Conservation (phyloP, 2,888 invertebrate species). For the Himalopsyche kuldschensis region DNA sequence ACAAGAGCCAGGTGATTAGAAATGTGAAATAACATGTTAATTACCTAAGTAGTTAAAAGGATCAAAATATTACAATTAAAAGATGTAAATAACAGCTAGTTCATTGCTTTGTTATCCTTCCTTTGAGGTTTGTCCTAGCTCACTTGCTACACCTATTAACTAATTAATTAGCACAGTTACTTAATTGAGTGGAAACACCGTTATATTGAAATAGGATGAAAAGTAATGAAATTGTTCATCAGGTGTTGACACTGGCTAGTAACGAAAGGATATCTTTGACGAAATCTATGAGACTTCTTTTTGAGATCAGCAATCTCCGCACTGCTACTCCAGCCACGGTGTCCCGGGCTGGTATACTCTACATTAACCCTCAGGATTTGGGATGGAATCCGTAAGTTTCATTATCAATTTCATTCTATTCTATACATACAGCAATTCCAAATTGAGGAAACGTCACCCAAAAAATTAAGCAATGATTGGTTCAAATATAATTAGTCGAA, state of each 20-base stretch:
- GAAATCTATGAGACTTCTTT: slow-evolving; percentile 85
- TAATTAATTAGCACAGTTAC: too few relatives aligned
- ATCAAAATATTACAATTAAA: too few relatives aligned
- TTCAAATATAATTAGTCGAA: too few relatives aligned
- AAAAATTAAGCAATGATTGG: too few relatives aligned
- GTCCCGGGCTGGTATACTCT: slow-evolving; percentile 90
- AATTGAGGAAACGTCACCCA: too few relatives aligned
- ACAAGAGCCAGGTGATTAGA: too few relatives aligned
- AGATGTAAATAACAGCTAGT: too few relatives aligned
- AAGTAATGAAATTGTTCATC: neutral
- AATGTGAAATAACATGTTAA: too few relatives aligned
- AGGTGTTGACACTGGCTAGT: slow-evolving; percentile 87
- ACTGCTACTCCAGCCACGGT: slow-evolving; percentile 96
- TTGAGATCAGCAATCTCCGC: slow-evolving; percentile 87
- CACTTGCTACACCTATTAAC: too few relatives aligned
- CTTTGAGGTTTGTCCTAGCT: neutral
- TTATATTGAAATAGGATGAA: neutral
- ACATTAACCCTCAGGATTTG: slow-evolving; percentile 90
- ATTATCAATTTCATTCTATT: neutral
- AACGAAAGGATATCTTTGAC: slow-evolving; percentile 93
- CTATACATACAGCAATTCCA: neutral
- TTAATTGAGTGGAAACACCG: too few relatives aligned
- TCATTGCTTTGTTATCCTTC: neutral
- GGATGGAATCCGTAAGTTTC: slow-evolving; percentile 88
- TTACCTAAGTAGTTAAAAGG: too few relatives aligned